phyloP scores from a whole-genome alignment of 2,113 vertebrate species.

The Scytalopus superciliaris region DNA sequence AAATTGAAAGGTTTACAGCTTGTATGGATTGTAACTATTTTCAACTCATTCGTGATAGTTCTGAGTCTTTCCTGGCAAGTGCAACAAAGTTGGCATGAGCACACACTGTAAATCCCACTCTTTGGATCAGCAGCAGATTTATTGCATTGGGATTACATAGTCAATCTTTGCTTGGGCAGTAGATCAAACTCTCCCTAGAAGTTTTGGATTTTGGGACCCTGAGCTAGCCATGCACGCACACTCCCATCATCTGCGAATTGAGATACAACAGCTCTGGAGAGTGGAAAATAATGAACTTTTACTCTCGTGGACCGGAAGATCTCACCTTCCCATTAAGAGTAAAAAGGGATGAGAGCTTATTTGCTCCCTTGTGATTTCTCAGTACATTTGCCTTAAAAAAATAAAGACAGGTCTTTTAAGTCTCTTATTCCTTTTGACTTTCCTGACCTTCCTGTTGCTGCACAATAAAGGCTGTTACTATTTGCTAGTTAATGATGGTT shows the following conservation, averaged over 20 bases:
- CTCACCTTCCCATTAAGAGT: not conserved
- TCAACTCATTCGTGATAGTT: not conserved
- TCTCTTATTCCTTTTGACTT: not conserved
- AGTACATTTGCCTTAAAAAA: not conserved
- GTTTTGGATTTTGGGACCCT: not conserved
- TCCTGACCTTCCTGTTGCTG: not conserved
- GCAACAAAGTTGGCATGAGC: not conserved
- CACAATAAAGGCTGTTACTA: not conserved
- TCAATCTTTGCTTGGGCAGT: not conserved
- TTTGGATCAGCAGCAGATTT: not conserved
- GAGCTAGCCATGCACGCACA: fast-evolving
- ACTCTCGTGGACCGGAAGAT: not conserved
- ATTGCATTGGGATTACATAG: not conserved
- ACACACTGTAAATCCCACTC: not conserved
- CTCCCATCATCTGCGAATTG: not conserved
- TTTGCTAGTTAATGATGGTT: not conserved
- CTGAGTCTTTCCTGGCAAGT: not conserved
- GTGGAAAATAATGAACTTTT: not conserved
- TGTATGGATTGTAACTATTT: not conserved
- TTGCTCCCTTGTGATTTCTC: not conserved
- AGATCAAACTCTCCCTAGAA: not conserved
- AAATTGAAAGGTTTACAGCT: not conserved
- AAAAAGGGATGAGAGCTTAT: not conserved
- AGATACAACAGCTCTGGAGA: not conserved
- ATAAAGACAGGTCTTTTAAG: not conserved